Percentiles rank a stretch among this genome's conserved stretches.
These are phyloP conservation scores for Eudyptes chrysolophus DNA, from an alignment of 2,113 vertebrate species.

Conservation along the genomic window DNA sequence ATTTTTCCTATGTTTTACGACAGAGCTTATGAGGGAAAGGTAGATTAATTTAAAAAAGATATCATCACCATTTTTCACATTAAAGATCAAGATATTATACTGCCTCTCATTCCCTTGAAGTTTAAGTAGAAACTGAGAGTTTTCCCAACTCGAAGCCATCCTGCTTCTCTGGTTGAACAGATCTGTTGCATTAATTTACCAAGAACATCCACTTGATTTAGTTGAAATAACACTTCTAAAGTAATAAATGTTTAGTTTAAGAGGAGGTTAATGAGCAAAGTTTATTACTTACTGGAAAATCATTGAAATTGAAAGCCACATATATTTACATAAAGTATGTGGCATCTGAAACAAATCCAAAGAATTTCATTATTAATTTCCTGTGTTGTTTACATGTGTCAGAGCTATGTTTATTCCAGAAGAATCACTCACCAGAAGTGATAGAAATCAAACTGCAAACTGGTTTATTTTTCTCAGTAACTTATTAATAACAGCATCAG, in stretches of 20 bases:
- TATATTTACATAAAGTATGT: slow-evolving; percentile 67
- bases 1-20: background rate
- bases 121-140: background rate
- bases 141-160: background rate
- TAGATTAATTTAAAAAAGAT: background rate
- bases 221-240: slow-evolving; percentile 60
- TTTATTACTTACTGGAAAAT: slow-evolving; percentile 63
- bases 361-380: slow-evolving; percentile 74
- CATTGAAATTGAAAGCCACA: slow-evolving; percentile 63
- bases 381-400: slow-evolving; percentile 72
- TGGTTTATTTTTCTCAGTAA: slow-evolving; percentile 67
- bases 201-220: slow-evolving; percentile 54
- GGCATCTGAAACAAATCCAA: slow-evolving; percentile 69
- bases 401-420: slow-evolving; percentile 68
- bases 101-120: background rate
- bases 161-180: background rate
- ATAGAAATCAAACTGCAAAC: slow-evolving; percentile 70
- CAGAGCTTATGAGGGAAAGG: background rate
- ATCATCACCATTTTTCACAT: background rate
- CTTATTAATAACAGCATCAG: slow-evolving; percentile 57
- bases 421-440: slow-evolving; percentile 56
- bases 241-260: slow-evolving; percentile 66
- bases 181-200: slow-evolving; percentile 45
- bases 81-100: background rate
- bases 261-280: slow-evolving; percentile 65